Conservation (phyloP, 2,113 vertebrate genomes). For the Struthidea cinerea region DNA sequence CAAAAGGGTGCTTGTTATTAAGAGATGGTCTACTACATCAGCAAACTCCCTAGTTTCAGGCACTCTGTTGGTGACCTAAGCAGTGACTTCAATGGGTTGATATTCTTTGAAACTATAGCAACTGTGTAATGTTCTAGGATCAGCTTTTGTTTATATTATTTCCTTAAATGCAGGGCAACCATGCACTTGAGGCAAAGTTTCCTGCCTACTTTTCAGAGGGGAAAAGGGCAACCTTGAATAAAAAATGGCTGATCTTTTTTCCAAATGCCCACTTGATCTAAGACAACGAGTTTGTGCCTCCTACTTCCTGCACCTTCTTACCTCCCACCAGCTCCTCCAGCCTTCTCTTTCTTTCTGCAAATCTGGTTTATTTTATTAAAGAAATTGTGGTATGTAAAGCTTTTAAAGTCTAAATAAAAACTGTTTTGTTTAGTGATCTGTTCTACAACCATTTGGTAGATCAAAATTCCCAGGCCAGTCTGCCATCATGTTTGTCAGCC, state of each 20-base stretch:
- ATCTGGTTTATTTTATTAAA: background rate
- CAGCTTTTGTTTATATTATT: background rate
- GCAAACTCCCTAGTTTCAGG: background rate
- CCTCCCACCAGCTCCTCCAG: background rate
- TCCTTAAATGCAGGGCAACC: background rate
- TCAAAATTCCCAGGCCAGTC: conserved; percentile 19
- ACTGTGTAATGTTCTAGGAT: background rate
- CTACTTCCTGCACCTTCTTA: background rate
- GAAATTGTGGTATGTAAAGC: background rate
- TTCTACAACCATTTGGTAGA: background rate
- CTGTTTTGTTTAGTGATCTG: background rate
- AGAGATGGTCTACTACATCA: background rate
- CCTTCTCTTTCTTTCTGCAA: background rate
- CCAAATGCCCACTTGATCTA: background rate
- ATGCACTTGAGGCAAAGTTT: background rate
- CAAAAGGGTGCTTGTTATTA: background rate
- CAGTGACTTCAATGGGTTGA: background rate
- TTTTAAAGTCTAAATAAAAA: conserved; percentile 25
- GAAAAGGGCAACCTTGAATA: background rate
- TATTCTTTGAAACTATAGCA: background rate
- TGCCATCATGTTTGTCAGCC: background rate
- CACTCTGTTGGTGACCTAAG: background rate
- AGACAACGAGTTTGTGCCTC: background rate
- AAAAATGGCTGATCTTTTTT: background rate
- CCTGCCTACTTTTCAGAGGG: background rate